Percentiles rank a stretch among this genome's conserved stretches.
phyloP scores from a whole-genome alignment of 64 coral and sea anemone genomes.

The Porites australiensis region DNA sequence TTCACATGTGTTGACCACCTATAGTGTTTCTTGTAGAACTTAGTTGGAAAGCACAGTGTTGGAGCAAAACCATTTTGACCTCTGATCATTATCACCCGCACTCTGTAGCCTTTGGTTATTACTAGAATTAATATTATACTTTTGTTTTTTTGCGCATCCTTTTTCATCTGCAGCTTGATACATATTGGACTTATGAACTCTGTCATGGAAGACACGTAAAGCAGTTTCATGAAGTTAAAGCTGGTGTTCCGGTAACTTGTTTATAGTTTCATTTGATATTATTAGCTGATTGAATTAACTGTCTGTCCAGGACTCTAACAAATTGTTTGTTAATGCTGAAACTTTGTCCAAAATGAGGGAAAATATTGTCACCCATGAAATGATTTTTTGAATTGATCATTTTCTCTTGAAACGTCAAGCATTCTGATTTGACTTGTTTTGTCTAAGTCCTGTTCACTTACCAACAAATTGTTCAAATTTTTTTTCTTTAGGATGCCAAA shows the following conservation, averaged over 20 bases:
- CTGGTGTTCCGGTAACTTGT: slow-evolving; percentile 32
- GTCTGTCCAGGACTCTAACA: too few species aligned
- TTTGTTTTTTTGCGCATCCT: background rate
- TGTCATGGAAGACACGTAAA: slow-evolving; percentile 91
- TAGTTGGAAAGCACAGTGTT: too few species aligned
- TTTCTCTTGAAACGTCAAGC: too few species aligned
- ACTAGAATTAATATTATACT: background rate
- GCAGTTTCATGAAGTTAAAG: slow-evolving; percentile 91
- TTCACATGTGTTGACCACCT: background rate
- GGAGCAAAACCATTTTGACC: too few species aligned
- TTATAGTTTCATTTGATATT: background rate
- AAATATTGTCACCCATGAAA: too few species aligned
- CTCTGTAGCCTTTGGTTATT: too few species aligned
- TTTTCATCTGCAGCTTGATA: slow-evolving; percentile 71
- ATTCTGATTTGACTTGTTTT: too few species aligned
- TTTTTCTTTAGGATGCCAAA: slow-evolving; percentile 36
- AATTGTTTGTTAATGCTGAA: background rate
- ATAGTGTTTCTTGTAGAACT: too few species aligned
- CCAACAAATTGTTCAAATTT: background rate
- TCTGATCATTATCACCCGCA: too few species aligned
- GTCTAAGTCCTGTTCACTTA: too few species aligned
- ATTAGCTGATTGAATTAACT: background rate
- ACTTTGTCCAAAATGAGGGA: too few species aligned
- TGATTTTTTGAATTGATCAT: too few species aligned
- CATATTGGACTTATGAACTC: slow-evolving; percentile 98